phyloP scores from a whole-genome alignment of 1,140 invertebrate species.

The Macrotrachela quadricornifera region DNA sequence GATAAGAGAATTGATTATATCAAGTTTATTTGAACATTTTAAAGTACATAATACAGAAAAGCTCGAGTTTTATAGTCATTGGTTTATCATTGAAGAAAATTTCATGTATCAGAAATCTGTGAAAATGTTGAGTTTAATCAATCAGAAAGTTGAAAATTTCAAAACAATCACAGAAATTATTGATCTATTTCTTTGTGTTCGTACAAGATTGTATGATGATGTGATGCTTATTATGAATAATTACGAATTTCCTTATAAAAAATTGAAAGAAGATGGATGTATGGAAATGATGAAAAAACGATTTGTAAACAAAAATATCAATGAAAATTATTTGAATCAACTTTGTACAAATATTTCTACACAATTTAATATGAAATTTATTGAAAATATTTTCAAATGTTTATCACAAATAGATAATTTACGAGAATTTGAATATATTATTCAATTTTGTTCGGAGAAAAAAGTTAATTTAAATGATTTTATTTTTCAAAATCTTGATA shows the following conservation, averaged over 20 bases:
- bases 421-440: not conserved
- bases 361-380: not conserved
- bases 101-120: not conserved
- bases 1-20: not conserved
- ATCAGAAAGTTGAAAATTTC: too few relatives aligned
- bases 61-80: not conserved
- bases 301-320: not conserved
- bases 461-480: not conserved
- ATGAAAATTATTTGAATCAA: not conserved
- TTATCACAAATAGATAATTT: not conserved
- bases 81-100: not conserved
- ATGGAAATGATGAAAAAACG: too few relatives aligned
- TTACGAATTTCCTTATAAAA: too few relatives aligned
- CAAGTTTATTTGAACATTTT: not conserved
- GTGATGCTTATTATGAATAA: too few relatives aligned
- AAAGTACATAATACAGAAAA: not conserved
- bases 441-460: not conserved
- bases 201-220: too few relatives aligned
- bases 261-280: too few relatives aligned
- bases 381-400: not conserved
- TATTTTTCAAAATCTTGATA: not conserved
- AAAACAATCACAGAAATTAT: too few relatives aligned
- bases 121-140: too few relatives aligned
- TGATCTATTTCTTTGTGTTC: too few relatives aligned
- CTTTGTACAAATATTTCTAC: too few relatives aligned